These are phyloP conservation scores for Drosophila grimshawi DNA, from an alignment of 1,140 invertebrate species.

Conservation along the genomic window DNA sequence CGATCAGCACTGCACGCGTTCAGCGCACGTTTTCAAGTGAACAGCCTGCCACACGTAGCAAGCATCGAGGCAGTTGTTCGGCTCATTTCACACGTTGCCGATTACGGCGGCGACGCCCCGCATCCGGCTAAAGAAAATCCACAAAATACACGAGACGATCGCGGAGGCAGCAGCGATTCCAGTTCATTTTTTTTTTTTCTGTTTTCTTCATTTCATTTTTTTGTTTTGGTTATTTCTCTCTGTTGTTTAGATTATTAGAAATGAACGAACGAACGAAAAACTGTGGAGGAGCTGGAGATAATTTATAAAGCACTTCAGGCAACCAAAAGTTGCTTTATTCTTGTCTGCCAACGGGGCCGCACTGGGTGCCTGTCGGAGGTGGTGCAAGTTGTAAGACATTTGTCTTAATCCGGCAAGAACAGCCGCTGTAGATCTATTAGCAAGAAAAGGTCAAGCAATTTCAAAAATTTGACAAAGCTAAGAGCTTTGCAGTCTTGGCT, in stretches of 20 bases:
- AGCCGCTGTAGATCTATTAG: slow-evolving; percentile 60
- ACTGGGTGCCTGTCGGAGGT: neutral
- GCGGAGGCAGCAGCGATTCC: slow-evolving; percentile 22
- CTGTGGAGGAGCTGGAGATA: slow-evolving; percentile 59
- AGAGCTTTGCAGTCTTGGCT: neutral
- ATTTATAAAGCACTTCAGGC: slow-evolving; percentile 76
- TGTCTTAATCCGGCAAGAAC: slow-evolving; percentile 57
- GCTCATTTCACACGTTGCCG: slow-evolving; percentile 62
- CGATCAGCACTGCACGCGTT: slow-evolving; percentile 69
- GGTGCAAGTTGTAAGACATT: slow-evolving; percentile 51
- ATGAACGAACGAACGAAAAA: slow-evolving; percentile 63
- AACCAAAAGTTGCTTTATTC: slow-evolving; percentile 25
- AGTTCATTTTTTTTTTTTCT: neutral
- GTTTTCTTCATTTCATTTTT: slow-evolving; percentile 33
- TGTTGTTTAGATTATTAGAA: slow-evolving; percentile 76
- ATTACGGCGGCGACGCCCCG: slow-evolving; percentile 24
- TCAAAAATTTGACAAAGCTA: slow-evolving; percentile 32
- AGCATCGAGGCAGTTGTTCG: slow-evolving; percentile 46
- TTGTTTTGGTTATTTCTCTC: slow-evolving; percentile 38
- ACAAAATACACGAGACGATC: slow-evolving; percentile 16
- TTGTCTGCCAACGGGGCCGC: neutral
- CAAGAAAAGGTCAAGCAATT: slow-evolving; percentile 41
- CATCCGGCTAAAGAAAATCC: slow-evolving; percentile 28
- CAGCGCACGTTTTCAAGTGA: slow-evolving; percentile 73
- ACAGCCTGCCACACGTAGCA: slow-evolving; percentile 13